Base-by-base conservation (phyloP, 2,888 invertebrate species). In the Orthosia gracilis region DNA sequence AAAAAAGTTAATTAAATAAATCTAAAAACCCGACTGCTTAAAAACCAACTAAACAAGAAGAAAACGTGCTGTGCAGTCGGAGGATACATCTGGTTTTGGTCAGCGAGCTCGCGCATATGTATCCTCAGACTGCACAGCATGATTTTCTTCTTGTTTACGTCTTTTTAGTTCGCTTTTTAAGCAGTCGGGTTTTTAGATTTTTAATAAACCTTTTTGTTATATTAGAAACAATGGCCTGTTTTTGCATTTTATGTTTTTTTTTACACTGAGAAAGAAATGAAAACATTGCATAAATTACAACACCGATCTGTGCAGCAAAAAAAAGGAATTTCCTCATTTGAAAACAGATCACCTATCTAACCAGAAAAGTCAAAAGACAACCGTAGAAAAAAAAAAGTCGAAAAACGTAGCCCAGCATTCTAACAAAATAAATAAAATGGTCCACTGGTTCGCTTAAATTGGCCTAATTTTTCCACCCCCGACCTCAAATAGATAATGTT, bases 401-500 rank as follows among this genome's bases (percentile, higher is more conserved):
- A 68, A 63, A 78, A 76, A 59, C 54, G 57, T 54, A 67, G 64
- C 81, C 69, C 62, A 62, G 61, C 59, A 85, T 85, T 80, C 73
- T 58, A 80, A 78, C 80, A 79, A 79, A 76, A 78, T 77, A 81
- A 85, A 87, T 77, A 77, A 87, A 81, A 85, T 79, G 76, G 62
- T 71, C 70, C 71, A 73, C 65, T 79, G 78, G 69, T 68, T 73
- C 71, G 74, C 64, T 80, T 77, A 76, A 80, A 80, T 81, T 81
- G 78, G 78, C 78, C 82, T 82, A 83, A 88, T 88, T 88, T 87
- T 88, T 84, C 78, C 78, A 75, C 83, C 73, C 81, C 78, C 82
- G 75, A 80, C 83, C 82, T 88, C 85, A 89, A 89, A 88, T 89
- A 91, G 90, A 92, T 90, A 92, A 91, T 89, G 90, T 90, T 93